phyloP scores from a whole-genome alignment of 2,888 invertebrate genomes.

The Scotopteryx bipunctaria region DNA sequence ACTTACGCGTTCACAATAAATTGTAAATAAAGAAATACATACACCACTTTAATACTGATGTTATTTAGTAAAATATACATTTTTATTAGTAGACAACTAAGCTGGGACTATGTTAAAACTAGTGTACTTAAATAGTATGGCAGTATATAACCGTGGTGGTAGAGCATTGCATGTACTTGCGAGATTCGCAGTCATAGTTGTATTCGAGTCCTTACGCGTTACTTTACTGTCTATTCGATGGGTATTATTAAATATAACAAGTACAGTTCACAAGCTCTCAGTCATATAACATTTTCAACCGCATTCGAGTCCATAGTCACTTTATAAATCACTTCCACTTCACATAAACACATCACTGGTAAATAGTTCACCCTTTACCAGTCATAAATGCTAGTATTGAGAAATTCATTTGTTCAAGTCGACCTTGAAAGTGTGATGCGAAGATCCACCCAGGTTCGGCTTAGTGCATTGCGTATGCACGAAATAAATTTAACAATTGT shows the following conservation, averaged over 20 bases:
- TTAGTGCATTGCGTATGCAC: slow-evolving; percentile 21
- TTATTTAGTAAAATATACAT: slow-evolving; percentile 58
- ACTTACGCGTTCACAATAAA: slow-evolving; percentile 66
- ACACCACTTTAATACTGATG: slow-evolving; percentile 81
- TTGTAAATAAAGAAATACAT: slow-evolving; percentile 71
- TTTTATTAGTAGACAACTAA: slow-evolving; percentile 70
- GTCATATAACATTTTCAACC: slow-evolving; percentile 43
- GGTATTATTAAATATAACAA: slow-evolving; percentile 63
- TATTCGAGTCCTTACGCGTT: slow-evolving; percentile 67
- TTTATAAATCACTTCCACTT: slow-evolving; percentile 44
- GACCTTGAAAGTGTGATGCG: slow-evolving; percentile 3
- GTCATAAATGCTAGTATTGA: slow-evolving; percentile 34
- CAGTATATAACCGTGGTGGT: slow-evolving; percentile 68
- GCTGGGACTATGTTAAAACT: slow-evolving; percentile 73
- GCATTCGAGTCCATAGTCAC: slow-evolving; percentile 39
- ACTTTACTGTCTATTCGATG: slow-evolving; percentile 74
- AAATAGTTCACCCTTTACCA: slow-evolving; percentile 24
- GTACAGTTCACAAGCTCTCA: slow-evolving; percentile 54
- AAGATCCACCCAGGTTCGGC: not conserved
- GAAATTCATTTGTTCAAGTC: slow-evolving; percentile 29
- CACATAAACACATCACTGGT: slow-evolving; percentile 36
- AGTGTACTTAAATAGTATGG: slow-evolving; percentile 79
- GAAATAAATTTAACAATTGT: slow-evolving; percentile 15
- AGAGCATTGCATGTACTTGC: slow-evolving; percentile 61
- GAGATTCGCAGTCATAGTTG: slow-evolving; percentile 69